These are phyloP conservation scores for Lanius ludovicianus DNA, from an alignment of 2,113 vertebrate genomes.

Conservation along the genomic window DNA sequence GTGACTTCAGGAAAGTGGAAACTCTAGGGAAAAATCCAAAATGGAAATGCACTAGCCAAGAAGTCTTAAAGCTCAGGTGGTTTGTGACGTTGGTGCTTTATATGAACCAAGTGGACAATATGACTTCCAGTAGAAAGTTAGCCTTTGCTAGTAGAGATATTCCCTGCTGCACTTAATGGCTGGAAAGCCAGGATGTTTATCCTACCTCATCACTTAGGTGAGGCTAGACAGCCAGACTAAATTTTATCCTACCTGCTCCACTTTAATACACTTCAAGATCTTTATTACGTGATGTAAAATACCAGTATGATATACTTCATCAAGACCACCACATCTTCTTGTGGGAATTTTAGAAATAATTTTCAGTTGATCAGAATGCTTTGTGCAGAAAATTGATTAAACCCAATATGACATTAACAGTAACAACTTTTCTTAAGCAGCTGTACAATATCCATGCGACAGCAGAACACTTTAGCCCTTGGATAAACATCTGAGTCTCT, in stretches of 20 bases:
- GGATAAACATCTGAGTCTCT: not conserved
- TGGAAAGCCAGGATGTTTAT: not conserved
- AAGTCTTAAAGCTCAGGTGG: not conserved
- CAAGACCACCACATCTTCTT: not conserved
- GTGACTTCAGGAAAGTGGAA: not conserved
- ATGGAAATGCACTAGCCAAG: not conserved
- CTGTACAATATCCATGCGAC: not conserved
- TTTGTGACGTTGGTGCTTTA: not conserved
- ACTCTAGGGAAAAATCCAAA: not conserved
- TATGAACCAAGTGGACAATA: accelerated
- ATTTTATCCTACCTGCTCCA: not conserved
- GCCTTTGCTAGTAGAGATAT: not conserved
- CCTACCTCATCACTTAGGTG: not conserved
- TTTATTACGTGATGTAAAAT: not conserved
- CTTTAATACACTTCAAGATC: not conserved
- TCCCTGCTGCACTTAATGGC: not conserved
- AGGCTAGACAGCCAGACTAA: not conserved
- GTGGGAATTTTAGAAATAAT: not conserved
- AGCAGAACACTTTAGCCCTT: not conserved
- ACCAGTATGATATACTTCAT: not conserved
- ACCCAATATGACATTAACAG: not conserved
- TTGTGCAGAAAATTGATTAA: not conserved
- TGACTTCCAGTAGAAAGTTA: not conserved
- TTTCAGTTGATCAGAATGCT: not conserved
- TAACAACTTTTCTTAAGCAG: not conserved